These are phyloP conservation scores for Apocrypta bakeri DNA, from an alignment of 1,140 invertebrate genomes.

Conservation along the genomic window DNA sequence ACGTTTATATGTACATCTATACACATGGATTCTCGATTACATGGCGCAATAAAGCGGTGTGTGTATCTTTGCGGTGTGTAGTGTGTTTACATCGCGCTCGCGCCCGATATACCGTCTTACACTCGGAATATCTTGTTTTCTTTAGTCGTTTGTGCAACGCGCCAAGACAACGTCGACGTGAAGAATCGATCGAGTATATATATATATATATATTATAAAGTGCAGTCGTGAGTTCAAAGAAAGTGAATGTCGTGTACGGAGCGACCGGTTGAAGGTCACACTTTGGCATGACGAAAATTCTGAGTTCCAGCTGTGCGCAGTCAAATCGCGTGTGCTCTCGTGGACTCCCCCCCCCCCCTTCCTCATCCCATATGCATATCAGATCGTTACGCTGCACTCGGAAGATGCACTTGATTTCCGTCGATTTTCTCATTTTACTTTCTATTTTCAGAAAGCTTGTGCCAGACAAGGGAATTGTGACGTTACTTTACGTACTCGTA, in stretches of 20 bases:
- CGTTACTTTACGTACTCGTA: not conserved
- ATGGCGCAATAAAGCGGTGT: not conserved
- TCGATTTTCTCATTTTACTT: not conserved
- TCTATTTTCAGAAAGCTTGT: not conserved
- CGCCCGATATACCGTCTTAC: not conserved
- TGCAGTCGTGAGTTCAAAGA: not conserved
- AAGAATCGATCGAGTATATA: not conserved
- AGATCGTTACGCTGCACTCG: not conserved
- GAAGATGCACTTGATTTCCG: not conserved
- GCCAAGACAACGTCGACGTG: not conserved
- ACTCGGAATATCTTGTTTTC: not conserved
- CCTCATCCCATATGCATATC: no score
- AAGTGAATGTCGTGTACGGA: not conserved
- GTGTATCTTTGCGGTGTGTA: not conserved
- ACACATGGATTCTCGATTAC: not conserved
- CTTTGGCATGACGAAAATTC: not conserved
- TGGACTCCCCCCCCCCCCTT: no score
- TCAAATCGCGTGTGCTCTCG: not conserved
- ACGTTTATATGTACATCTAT: not conserved
- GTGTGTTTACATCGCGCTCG: not conserved
- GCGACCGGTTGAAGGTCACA: constrained; percentile 16
- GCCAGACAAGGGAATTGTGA: not conserved
- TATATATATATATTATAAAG: not conserved
- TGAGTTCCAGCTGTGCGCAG: not conserved
- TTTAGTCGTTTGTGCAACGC: not conserved